A percentile compares a stretch with the other conserved stretches of the same genome.
phyloP scores from a whole-genome alignment of 2,888 invertebrate species.

The Lasioglossum oenotherae region DNA sequence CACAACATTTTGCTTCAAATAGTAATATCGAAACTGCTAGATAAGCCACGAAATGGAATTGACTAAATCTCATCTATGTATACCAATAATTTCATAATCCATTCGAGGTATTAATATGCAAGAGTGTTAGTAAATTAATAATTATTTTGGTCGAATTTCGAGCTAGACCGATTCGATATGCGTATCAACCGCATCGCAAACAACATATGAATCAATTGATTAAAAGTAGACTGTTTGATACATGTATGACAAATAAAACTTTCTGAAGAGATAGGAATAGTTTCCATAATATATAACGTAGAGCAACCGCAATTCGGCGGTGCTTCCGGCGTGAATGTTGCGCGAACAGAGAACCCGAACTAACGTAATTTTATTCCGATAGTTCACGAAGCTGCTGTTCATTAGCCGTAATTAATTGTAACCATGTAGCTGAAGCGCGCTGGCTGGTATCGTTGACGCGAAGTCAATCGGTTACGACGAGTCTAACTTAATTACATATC shows the following conservation, averaged over 20 bases:
- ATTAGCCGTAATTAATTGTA: slow-evolving; percentile 55
- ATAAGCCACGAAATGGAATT: neutral
- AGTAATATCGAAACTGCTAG: neutral
- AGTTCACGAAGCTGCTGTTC: slow-evolving; percentile 31
- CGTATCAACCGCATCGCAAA: neutral
- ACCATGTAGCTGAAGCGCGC: neutral
- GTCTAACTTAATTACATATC: slow-evolving; percentile 58
- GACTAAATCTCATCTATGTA: neutral
- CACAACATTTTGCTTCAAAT: neutral
- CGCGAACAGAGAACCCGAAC: neutral
- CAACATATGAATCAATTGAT: no score
- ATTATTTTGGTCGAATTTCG: neutral
- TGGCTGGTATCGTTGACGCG: neutral
- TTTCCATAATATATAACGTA: neutral
- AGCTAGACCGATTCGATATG: neutral
- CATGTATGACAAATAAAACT: neutral
- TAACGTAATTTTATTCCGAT: slow-evolving; percentile 16
- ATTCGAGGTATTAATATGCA: neutral
- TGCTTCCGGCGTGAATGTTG: neutral
- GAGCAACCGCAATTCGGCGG: neutral
- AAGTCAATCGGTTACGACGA: slow-evolving; percentile 46
- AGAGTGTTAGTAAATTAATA: neutral
- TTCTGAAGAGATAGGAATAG: neutral
- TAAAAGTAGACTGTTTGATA: no score
- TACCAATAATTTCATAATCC: neutral